A percentile compares a stretch with the other conserved stretches of the same genome.
Evolutionary conservation across 2,888 invertebrate genomes (phyloP).

Genomic region (Tiphia femorata): DNA sequence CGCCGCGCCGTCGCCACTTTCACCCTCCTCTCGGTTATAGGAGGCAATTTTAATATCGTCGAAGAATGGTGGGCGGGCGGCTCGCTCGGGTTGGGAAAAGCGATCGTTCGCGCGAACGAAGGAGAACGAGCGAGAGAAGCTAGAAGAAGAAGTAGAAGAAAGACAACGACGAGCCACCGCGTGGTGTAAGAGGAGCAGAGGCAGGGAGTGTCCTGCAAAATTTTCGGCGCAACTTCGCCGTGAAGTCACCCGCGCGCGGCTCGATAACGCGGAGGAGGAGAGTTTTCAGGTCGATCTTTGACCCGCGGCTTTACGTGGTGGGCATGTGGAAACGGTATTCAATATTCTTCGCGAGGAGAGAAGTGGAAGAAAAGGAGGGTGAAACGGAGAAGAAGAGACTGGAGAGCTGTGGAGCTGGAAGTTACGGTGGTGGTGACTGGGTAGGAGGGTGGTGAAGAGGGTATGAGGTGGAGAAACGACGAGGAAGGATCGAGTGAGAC

Average conservation of each 20-base stretch:
- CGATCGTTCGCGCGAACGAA: no score
- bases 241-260: no score
- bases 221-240: conserved; percentile 47
- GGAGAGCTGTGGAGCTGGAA: no score
- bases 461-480: no score
- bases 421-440: no score
- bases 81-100: no score
- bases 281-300: conserved; percentile 26
- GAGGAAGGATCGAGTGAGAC: no score
- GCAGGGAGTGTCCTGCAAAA: conserved; percentile 30
- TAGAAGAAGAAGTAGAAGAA: conserved; percentile 11
- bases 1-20: conserved; percentile 28
- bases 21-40: conserved; percentile 39
- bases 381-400: conserved; percentile 21
- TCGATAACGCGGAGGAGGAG: conserved; percentile 25
- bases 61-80: conserved; percentile 46
- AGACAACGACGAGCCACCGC: not conserved
- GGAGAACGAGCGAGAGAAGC: conserved; percentile 1
- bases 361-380: conserved; percentile 27
- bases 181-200: conserved; percentile 1
- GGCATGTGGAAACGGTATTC: conserved; percentile 65
- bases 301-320: conserved; percentile 57
- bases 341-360: conserved; percentile 52
- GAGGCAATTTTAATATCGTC: conserved; percentile 62
- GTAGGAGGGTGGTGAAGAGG: no score